Evolutionary conservation across 2,113 vertebrate genomes (phyloP).

Genomic region (Plectropomus leopardus): DNA sequence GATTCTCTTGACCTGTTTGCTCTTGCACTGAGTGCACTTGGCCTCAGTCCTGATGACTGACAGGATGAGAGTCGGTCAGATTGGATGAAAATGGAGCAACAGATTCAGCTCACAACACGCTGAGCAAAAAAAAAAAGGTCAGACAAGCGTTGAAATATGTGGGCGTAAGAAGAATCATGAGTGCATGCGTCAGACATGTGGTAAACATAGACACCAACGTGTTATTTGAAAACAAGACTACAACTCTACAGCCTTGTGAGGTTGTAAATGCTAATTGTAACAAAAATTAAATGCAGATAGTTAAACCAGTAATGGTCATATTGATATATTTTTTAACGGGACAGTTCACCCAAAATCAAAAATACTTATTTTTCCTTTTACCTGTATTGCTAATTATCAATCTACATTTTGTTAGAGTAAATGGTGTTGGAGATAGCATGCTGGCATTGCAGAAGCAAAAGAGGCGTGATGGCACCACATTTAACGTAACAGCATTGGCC

Average conservation of each 20-base stretch:
- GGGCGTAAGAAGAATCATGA: not conserved
- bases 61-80: constrained; percentile 14
- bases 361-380: too few relatives aligned
- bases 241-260: not conserved
- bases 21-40: not conserved
- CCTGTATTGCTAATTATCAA: too few relatives aligned
- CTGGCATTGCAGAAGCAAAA: too few relatives aligned
- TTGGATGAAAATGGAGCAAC: not conserved
- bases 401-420: too few relatives aligned
- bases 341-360: too few relatives aligned
- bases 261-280: not conserved
- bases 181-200: not conserved
- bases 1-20: not conserved
- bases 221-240: not conserved
- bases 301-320: too few relatives aligned
- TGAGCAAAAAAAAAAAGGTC: not conserved
- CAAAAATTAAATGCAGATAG: too few relatives aligned
- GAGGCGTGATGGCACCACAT: too few relatives aligned
- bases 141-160: not conserved
- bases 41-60: not conserved
- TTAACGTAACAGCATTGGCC: too few relatives aligned
- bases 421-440: too few relatives aligned
- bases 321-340: too few relatives aligned
- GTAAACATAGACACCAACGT: not conserved
- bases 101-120: not conserved